Conservation (phyloP, 2,797 vertebrate genomes). For the Peromyscus eremicus region DNA sequence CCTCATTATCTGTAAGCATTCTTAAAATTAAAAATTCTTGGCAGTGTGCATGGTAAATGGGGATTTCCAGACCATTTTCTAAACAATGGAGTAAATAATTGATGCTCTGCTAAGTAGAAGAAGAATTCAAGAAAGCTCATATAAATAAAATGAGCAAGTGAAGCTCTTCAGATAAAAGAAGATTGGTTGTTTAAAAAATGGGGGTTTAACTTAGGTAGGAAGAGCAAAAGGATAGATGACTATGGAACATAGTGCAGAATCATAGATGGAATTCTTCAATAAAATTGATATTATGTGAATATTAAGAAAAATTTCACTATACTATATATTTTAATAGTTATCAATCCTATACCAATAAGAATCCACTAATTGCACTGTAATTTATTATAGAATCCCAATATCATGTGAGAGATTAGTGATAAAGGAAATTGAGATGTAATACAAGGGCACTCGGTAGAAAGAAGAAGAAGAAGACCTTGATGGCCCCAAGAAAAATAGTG, state of each 20-base stretch:
- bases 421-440: neutral
- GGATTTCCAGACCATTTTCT: slow-evolving; percentile 38
- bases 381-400: neutral
- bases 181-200: slow-evolving; percentile 31
- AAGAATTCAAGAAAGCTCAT: slow-evolving; percentile 38
- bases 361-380: neutral
- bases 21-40: slow-evolving; percentile 51
- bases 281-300: neutral
- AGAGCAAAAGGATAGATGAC: neutral
- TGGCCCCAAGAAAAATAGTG: neutral
- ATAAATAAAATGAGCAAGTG: slow-evolving; percentile 34
- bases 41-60: neutral
- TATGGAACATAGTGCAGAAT: neutral
- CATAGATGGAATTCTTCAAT: neutral
- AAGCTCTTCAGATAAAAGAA: slow-evolving; percentile 27
- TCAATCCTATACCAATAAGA: neutral
- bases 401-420: neutral
- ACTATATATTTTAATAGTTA: slow-evolving; percentile 8
- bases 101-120: slow-evolving; percentile 16
- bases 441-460: neutral
- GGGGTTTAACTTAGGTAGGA: neutral
- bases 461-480: neutral
- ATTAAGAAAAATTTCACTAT: neutral
- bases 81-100: slow-evolving; percentile 70
- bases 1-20: slow-evolving; percentile 55